Evolutionary conservation across 2,888 invertebrate genomes (phyloP), one percentile per base, ranked within the genome.

Genomic region (Spodoptera exigua): DNA sequence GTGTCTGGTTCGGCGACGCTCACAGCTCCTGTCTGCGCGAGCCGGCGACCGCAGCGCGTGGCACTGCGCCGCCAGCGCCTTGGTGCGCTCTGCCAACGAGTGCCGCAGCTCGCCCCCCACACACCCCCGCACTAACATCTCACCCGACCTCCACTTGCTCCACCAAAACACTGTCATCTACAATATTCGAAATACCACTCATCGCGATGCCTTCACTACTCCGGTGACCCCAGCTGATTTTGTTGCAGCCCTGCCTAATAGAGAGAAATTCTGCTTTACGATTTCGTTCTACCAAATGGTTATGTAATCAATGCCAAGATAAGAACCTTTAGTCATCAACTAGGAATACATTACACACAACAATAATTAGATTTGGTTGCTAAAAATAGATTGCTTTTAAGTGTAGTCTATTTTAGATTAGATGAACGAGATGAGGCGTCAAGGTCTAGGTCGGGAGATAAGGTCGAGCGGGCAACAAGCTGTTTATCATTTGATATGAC

Each of bases 51-150:
- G 89, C 84, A 93, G 84, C 70, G 93, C 92, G 75, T 94, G 91
- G 78, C 92, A 93, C 54, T 90, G 88, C 63, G 93, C 93, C 59
- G 94, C 94, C 87, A 94, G 86, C 71, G 93, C 93, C 81, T 94
- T 94, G 36, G 94, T 94, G 61, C 93, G 90, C 86, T 94, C 94
- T 36, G 94, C 93, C 83, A 94, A 79, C 72, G 94, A 93, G 79
- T 92, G 93, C 64, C 94, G 89, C 80, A 94, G 84, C 78, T 94
- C 94, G 40, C 90, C 90, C 70, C 92, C 92, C 67, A 89, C 88
- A 71, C 93, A 93, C 61, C 92, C 92, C 76, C 93, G 88, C 85
- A 93, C 91, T 81, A 94, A 78, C 93, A 93, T 93, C 78, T 91
- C 87, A 90, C 82, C 90, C 90, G 58, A 85, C 88, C 65, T 81